Conservation (phyloP, 2,113 vertebrate species). For the Calidris pugnax region DNA sequence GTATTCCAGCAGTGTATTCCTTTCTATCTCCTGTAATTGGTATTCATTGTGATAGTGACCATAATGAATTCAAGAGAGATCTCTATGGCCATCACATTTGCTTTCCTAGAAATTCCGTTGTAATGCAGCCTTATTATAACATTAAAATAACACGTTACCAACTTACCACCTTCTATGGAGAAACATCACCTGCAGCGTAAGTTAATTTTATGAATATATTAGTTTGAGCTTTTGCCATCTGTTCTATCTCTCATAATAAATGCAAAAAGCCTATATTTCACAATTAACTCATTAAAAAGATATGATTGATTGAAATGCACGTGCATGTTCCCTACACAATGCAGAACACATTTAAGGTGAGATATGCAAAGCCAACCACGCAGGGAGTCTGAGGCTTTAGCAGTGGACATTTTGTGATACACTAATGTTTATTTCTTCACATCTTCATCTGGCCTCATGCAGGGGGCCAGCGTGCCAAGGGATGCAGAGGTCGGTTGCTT, state of each 20-base stretch:
- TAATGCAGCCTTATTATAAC: slow-evolving; percentile 1
- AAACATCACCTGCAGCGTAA: slow-evolving; percentile 37
- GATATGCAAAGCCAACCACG: not conserved
- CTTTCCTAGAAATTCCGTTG: slow-evolving; percentile 18
- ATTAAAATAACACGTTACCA: slow-evolving; percentile 31
- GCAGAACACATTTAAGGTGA: not conserved
- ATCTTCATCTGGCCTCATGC: not conserved
- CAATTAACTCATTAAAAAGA: slow-evolving; percentile 56
- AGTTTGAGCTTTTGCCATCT: slow-evolving; percentile 56
- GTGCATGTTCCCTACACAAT: not conserved
- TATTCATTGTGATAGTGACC: slow-evolving; percentile 27
- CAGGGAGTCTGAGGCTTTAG: not conserved
- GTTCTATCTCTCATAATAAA: slow-evolving; percentile 40
- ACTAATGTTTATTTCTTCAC: not conserved
- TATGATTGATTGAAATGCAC: slow-evolving; percentile 47
- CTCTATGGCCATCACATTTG: not conserved
- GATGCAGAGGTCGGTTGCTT: not conserved
- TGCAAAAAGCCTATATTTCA: slow-evolving; percentile 33
- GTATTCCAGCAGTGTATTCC: slow-evolving; percentile 12
- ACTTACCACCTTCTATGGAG: slow-evolving; percentile 7
- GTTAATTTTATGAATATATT: slow-evolving; percentile 55
- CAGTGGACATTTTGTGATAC: not conserved
- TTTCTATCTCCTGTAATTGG: not conserved
- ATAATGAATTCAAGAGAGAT: slow-evolving; percentile 48
- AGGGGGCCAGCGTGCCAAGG: no score